Conservation (phyloP, 2,113 vertebrate species). For the Misgurnus anguillicaudatus region DNA sequence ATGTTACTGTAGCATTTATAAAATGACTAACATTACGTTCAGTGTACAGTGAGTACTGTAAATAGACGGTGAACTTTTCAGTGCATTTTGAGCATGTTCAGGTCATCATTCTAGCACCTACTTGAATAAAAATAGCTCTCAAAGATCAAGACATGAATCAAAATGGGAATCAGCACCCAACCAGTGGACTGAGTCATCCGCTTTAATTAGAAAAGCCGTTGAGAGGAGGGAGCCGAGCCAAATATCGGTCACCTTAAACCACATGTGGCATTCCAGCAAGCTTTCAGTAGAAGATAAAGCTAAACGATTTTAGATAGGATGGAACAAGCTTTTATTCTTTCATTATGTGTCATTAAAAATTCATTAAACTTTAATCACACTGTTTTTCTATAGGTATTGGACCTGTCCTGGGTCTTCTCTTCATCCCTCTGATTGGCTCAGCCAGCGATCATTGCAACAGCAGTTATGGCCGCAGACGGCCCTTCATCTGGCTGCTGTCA, state of each 20-base stretch:
- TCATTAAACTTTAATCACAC: no score
- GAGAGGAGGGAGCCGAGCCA: slow-evolving; percentile 37
- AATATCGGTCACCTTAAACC: slow-evolving; percentile 52
- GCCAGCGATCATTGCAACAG: slow-evolving; percentile 80
- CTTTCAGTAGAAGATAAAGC: slow-evolving; percentile 17
- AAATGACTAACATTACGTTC: background rate
- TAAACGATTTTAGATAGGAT: background rate
- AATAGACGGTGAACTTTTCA: slow-evolving; percentile 45
- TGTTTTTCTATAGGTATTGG: slow-evolving; percentile 71
- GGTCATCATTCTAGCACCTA: slow-evolving; percentile 37
- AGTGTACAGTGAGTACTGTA: slow-evolving; percentile 28
- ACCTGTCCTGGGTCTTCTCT: slow-evolving; percentile 77
- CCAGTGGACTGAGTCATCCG: slow-evolving; percentile 47
- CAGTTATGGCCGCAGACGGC: slow-evolving; percentile 74
- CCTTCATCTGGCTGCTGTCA: slow-evolving; percentile 80
- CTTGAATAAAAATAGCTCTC: slow-evolving; percentile 48
- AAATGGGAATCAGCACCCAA: slow-evolving; percentile 43
- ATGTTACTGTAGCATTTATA: no score
- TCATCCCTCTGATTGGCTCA: slow-evolving; percentile 79
- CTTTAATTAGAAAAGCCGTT: slow-evolving; percentile 63
- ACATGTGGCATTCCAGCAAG: slow-evolving; percentile 57
- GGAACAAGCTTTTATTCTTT: background rate
- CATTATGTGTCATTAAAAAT: background rate
- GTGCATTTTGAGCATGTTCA: slow-evolving; percentile 49
- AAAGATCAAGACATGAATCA: slow-evolving; percentile 40